These are phyloP conservation scores for Lithophane ornitopus DNA, from an alignment of 2,888 invertebrate genomes.

Conservation along the genomic window DNA sequence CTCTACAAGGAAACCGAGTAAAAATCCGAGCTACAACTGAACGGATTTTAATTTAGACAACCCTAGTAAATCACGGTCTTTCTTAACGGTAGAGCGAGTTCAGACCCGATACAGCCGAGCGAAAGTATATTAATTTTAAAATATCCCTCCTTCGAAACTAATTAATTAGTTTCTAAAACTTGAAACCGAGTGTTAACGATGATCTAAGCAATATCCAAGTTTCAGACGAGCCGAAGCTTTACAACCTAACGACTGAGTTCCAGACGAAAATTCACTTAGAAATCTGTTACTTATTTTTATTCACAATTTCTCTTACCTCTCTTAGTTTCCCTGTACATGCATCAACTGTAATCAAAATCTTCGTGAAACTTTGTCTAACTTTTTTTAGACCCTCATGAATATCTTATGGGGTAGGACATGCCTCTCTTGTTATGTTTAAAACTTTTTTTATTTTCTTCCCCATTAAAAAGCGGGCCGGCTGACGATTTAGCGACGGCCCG, in stretches of 20 bases:
- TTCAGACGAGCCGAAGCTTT: constrained; percentile 66
- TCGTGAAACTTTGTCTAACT: constrained; percentile 74
- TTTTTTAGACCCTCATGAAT: constrained; percentile 85
- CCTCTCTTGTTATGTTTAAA: constrained; percentile 87
- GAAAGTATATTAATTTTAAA: constrained; percentile 77
- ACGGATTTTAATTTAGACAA: constrained; percentile 59
- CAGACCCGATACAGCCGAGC: constrained; percentile 64
- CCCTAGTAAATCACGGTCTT: constrained; percentile 65
- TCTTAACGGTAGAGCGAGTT: constrained; percentile 67
- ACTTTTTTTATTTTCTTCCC: constrained; percentile 87
- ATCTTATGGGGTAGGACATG: constrained; percentile 83
- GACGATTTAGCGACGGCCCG: constrained; percentile 86
- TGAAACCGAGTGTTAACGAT: constrained; percentile 78
- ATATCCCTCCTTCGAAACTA: constrained; percentile 75
- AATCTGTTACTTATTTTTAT: constrained; percentile 62
- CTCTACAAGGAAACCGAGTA: constrained; percentile 29
- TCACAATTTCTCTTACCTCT: constrained; percentile 51
- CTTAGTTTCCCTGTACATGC: constrained; percentile 66
- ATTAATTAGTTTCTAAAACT: constrained; percentile 82
- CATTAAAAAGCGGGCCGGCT: constrained; percentile 84
- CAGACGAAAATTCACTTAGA: constrained; percentile 62
- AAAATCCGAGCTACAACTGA: constrained; percentile 47
- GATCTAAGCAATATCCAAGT: constrained; percentile 81
- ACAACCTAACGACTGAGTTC: constrained; percentile 66
- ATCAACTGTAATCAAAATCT: constrained; percentile 82